Percentiles rank a stretch among this genome's conserved stretches.
These are phyloP conservation scores for Trichogramma evanescens DNA, from an alignment of 2,888 invertebrate genomes.

Conservation along the genomic window DNA sequence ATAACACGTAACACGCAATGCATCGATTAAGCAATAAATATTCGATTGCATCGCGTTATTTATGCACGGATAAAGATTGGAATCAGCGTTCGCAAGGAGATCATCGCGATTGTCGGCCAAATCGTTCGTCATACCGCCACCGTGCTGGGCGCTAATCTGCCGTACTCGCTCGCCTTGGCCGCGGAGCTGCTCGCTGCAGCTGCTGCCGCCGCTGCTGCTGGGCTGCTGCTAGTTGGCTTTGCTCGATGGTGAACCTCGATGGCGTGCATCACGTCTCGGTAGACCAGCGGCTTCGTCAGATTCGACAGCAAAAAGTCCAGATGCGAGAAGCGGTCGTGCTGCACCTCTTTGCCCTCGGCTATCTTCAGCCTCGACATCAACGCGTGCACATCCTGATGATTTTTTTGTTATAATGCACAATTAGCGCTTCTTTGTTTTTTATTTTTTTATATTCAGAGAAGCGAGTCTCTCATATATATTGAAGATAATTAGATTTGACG, in stretches of 20 bases:
- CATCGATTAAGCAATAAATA: no score
- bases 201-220: neutral
- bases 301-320: conserved; percentile 28
- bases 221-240: neutral
- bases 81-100: no score
- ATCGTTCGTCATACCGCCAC: conserved; percentile 8
- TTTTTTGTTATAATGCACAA: neutral
- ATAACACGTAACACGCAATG: no score
- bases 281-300: conserved; percentile 21
- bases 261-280: conserved; percentile 21
- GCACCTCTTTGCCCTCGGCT: conserved; percentile 22
- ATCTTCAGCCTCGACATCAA: conserved; percentile 22
- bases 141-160: conserved; percentile 15
- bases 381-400: conserved; percentile 26
- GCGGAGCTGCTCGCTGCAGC: no score
- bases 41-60: no score
- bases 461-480: neutral
- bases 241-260: conserved; percentile 3
- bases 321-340: conserved; percentile 27
- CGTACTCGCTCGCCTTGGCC: conserved; percentile 5
- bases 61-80: no score
- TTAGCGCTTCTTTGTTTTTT: conserved; percentile 2
- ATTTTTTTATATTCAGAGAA: neutral
- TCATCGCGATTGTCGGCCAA: no score
- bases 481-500: neutral